phyloP scores from a whole-genome alignment of 1,140 invertebrate species.

The Marisa cornuarietis region DNA sequence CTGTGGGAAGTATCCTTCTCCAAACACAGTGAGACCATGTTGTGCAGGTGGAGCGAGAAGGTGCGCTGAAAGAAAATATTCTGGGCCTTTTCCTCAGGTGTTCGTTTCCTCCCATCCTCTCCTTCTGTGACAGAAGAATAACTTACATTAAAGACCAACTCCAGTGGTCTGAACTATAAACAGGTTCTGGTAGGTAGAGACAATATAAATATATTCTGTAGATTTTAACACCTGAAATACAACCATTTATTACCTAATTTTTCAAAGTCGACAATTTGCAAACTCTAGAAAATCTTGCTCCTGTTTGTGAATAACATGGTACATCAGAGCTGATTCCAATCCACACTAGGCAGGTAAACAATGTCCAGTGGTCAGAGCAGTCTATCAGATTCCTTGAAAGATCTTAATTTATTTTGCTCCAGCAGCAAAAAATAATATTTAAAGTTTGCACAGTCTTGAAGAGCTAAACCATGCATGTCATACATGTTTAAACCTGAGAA shows the following conservation, averaged over 20 bases:
- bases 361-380: no score
- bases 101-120: conserved; percentile 39
- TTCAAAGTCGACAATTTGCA: background rate
- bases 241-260: background rate
- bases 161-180: background rate
- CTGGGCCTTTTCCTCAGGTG: conserved; percentile 58
- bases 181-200: background rate
- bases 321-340: no score
- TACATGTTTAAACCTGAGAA: no score
- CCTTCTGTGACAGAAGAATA: conserved; percentile 15
- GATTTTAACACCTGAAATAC: background rate
- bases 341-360: no score
- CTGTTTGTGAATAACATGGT: no score
- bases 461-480: no score
- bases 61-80: conserved; percentile 67
- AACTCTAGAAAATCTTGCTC: no score
- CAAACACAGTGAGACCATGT: conserved; percentile 77
- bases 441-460: no score
- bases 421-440: no score
- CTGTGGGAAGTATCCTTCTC: conserved; percentile 67
- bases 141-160: conserved; percentile 14
- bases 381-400: no score
- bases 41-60: conserved; percentile 80
- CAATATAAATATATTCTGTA: background rate
- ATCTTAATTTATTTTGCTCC: no score